A percentile compares a stretch with the other conserved stretches of the same genome.
phyloP scores from a whole-genome alignment of 2,888 invertebrate species.

The Petrolisthes cinctipes region DNA sequence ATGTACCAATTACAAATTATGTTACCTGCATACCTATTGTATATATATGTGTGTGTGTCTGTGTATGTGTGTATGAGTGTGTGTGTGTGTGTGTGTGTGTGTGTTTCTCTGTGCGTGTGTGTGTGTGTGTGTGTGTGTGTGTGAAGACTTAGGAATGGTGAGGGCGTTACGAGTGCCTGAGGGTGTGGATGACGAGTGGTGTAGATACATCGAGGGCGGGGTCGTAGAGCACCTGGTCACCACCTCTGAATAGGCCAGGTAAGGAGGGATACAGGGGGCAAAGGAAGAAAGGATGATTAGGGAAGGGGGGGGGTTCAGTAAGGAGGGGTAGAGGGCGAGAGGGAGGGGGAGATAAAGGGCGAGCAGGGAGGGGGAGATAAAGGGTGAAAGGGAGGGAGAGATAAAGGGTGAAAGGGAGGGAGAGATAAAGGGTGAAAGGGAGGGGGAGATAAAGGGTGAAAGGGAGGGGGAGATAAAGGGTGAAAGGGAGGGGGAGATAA shows the following conservation, averaged over 20 bases:
- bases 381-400: too few relatives aligned
- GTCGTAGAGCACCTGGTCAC: too few relatives aligned
- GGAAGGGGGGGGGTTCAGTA: not conserved
- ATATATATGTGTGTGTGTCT: not conserved
- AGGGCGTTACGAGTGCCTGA: not conserved
- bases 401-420: too few relatives aligned
- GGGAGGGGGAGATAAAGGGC: too few relatives aligned
- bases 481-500: not conserved
- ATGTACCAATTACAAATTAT: too few relatives aligned
- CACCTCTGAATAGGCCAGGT: too few relatives aligned
- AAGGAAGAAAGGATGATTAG: not conserved
- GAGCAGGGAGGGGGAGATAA: too few relatives aligned
- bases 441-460: not conserved
- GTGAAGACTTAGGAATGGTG: not conserved
- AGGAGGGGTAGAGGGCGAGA: not conserved
- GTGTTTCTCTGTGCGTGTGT: not conserved
- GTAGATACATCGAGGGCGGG: too few relatives aligned
- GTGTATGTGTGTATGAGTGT: not conserved
- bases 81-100: too few relatives aligned
- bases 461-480: not conserved
- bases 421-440: constrained; percentile 5
- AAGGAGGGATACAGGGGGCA: too few relatives aligned
- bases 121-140: not conserved
- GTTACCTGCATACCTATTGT: too few relatives aligned
- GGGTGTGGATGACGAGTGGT: too few relatives aligned